Evolutionary conservation across 2,113 vertebrate species (phyloP).

Genomic region (Riparia riparia): DNA sequence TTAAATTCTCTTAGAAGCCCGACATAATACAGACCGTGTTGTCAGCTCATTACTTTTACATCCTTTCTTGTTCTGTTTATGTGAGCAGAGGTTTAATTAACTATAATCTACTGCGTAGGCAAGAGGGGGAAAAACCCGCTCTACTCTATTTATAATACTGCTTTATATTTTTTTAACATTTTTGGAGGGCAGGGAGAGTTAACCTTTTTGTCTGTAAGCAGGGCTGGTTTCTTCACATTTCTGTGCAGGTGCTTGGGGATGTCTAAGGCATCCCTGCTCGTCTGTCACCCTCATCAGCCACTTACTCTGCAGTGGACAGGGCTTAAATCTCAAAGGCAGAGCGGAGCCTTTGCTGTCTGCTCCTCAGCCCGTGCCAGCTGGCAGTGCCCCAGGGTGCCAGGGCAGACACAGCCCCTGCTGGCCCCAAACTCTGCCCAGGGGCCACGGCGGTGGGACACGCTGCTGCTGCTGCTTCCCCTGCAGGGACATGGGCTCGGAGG

Average conservation of each 20-base stretch:
- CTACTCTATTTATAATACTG: slow-evolving; percentile 41
- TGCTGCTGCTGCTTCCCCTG: not conserved
- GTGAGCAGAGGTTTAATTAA: slow-evolving; percentile 83
- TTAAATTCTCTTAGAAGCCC: slow-evolving; percentile 82
- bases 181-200: not conserved
- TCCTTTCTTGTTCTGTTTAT: slow-evolving; percentile 82
- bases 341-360: not conserved
- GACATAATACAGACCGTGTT: slow-evolving; percentile 76
- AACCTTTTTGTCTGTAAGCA: not conserved
- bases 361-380: not conserved
- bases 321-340: not conserved
- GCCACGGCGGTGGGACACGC: accelerated
- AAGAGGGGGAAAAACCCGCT: slow-evolving; percentile 20
- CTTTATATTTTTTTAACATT: slow-evolving; percentile 15
- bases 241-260: not conserved
- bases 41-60: slow-evolving; percentile 85
- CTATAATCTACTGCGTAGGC: slow-evolving; percentile 76
- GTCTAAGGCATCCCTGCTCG: not conserved
- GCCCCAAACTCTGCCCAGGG: not conserved
- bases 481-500: accelerated
- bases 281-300: not conserved
- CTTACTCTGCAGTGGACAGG: not conserved
- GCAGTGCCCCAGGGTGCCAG: accelerated
- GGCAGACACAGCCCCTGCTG: not conserved
- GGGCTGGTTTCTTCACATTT: not conserved